phyloP scores from a whole-genome alignment of 2,113 vertebrate genomes.

The Panthera leo region DNA sequence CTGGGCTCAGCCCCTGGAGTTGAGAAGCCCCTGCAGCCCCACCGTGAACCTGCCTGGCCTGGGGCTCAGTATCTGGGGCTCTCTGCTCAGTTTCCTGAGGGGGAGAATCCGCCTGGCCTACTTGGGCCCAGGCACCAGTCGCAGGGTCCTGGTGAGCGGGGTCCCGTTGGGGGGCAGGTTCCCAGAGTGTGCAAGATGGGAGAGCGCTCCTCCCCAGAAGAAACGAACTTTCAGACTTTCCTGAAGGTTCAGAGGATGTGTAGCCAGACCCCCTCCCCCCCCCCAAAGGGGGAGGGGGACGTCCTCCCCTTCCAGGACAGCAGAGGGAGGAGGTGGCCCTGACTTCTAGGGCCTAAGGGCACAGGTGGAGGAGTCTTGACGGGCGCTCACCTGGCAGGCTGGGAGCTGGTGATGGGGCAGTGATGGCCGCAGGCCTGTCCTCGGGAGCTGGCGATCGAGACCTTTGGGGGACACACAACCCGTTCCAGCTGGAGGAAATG shows the following conservation, averaged over 20 bases:
- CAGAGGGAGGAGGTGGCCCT: background rate
- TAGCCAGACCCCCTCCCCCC: too few relatives aligned
- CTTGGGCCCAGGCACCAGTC: background rate
- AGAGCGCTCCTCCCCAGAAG: background rate
- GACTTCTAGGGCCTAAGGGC: background rate
- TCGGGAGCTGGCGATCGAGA: background rate
- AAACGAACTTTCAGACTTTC: rapidly evolving
- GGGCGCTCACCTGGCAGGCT: background rate
- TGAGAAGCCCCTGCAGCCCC: too few relatives aligned
- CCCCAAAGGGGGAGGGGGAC: background rate
- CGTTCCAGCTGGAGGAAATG: background rate
- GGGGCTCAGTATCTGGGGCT: background rate
- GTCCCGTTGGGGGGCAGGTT: background rate
- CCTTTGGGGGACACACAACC: rapidly evolving
- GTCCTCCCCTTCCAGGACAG: background rate
- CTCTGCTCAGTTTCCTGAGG: background rate
- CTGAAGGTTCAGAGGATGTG: background rate
- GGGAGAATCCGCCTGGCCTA: rapidly evolving
- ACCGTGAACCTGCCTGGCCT: rapidly evolving
- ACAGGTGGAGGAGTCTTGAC: background rate
- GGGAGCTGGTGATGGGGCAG: background rate
- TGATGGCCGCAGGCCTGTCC: background rate
- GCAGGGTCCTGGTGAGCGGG: background rate
- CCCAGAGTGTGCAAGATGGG: background rate
- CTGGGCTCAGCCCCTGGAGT: rapidly evolving